phyloP scores from a whole-genome alignment of 2,113 vertebrate genomes.

The Aegotheles bennettii region DNA sequence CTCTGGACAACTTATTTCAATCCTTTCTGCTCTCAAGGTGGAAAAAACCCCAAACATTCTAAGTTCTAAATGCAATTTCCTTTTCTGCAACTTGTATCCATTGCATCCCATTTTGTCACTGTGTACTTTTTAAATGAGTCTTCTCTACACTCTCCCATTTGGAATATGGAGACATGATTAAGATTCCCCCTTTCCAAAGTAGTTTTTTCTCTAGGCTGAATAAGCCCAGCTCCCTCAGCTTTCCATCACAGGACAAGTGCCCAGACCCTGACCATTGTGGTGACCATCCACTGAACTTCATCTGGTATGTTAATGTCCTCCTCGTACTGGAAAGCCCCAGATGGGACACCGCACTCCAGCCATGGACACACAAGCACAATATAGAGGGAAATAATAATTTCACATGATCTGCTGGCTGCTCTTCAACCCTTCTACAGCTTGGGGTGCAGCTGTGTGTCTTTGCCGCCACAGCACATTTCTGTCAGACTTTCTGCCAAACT shows the following conservation, averaged over 20 bases:
- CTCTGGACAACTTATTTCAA: neutral
- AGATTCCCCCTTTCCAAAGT: neutral
- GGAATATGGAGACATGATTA: neutral
- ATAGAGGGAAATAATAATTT: neutral
- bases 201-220: neutral
- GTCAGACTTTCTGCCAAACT: neutral
- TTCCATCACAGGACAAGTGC: neutral
- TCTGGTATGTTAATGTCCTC: neutral
- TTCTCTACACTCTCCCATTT: neutral
- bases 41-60: neutral
- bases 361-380: rapidly evolving
- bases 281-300: neutral
- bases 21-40: neutral
- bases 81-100: neutral
- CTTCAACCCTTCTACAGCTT: neutral
- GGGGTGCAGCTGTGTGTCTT: neutral
- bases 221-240: neutral
- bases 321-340: neutral
- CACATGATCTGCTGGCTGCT: neutral
- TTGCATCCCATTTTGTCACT: neutral
- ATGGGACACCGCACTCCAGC: neutral
- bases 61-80: neutral
- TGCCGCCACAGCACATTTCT: neutral
- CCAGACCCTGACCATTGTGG: neutral
- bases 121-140: neutral